Conservation (phyloP, 2,797 vertebrate genomes). For the Lacerta viridis region DNA sequence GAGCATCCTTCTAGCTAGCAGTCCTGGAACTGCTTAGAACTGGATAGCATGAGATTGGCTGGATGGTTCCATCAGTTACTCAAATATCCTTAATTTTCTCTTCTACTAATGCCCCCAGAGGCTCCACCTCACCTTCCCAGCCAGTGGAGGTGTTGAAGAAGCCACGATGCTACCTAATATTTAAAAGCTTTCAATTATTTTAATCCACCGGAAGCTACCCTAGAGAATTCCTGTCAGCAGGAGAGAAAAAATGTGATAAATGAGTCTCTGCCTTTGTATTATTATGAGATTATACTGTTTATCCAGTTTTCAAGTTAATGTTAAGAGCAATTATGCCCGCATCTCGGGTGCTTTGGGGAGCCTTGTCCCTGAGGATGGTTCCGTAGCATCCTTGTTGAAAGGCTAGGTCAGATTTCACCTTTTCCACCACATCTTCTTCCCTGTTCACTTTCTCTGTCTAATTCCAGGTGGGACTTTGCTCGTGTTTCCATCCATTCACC, state of each 20-base stretch:
- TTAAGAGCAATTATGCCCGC: slow-evolving; percentile 42
- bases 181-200: slow-evolving; percentile 47
- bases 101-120: background rate
- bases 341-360: slow-evolving; percentile 21
- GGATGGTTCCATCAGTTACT: background rate
- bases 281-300: slow-evolving; percentile 49
- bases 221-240: slow-evolving; percentile 46
- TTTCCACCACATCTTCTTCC: background rate
- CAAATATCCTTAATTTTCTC: slow-evolving; percentile 2
- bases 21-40: background rate
- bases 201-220: slow-evolving; percentile 29
- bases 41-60: background rate
- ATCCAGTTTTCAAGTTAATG: slow-evolving; percentile 42
- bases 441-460: background rate
- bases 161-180: slow-evolving; percentile 17
- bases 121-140: background rate
- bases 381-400: background rate
- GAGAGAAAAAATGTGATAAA: slow-evolving; percentile 28
- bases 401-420: slow-evolving; percentile 15
- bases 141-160: background rate
- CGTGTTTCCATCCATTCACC: too few species aligned
- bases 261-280: slow-evolving; percentile 24
- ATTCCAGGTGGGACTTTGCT: background rate
- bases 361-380: slow-evolving; percentile 6
- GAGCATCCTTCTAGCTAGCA: background rate